These are phyloP conservation scores for Parnassius glacialis DNA, from an alignment of 2,888 invertebrate species.

Conservation along the genomic window DNA sequence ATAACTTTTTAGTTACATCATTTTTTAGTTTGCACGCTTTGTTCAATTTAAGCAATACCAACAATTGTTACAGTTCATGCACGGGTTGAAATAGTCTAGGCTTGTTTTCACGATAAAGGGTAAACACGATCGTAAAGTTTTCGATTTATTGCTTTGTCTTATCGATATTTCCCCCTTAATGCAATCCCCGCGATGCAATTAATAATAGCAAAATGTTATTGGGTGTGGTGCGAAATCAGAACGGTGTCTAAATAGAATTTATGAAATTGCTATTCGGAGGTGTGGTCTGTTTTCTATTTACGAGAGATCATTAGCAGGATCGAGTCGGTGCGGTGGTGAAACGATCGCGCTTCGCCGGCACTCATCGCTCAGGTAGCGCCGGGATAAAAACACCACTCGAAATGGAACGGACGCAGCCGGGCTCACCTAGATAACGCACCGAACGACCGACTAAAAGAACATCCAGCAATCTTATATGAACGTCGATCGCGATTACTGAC, in stretches of 20 bases:
- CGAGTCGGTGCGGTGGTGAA: conserved; percentile 31
- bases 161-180: conserved; percentile 44
- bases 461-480: conserved; percentile 35
- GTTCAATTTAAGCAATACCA: conserved; percentile 7
- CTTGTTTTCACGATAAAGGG: conserved; percentile 29
- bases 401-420: conserved; percentile 67
- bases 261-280: conserved; percentile 12
- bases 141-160: conserved; percentile 53
- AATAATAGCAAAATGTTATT: conserved; percentile 33
- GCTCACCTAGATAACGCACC: conserved; percentile 69
- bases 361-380: conserved; percentile 63
- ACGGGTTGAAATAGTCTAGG: conserved; percentile 6
- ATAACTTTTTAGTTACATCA: conserved; percentile 18
- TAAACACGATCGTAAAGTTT: conserved; percentile 51
- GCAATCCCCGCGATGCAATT: conserved; percentile 40
- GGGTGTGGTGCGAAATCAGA: conserved; percentile 9
- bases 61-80: conserved; percentile 12
- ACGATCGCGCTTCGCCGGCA: conserved; percentile 28
- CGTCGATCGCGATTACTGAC: conserved; percentile 34
- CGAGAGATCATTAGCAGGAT: conserved; percentile 48
- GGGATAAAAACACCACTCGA: conserved; percentile 77
- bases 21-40: conserved; percentile 15
- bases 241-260: conserved; percentile 7
- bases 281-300: conserved; percentile 42
- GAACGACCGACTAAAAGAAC: conserved; percentile 41